Evolutionary conservation across 2,797 vertebrate genomes (phyloP), one percentile per base, ranked within the genome.

Genomic region (Menidia menidia): DNA sequence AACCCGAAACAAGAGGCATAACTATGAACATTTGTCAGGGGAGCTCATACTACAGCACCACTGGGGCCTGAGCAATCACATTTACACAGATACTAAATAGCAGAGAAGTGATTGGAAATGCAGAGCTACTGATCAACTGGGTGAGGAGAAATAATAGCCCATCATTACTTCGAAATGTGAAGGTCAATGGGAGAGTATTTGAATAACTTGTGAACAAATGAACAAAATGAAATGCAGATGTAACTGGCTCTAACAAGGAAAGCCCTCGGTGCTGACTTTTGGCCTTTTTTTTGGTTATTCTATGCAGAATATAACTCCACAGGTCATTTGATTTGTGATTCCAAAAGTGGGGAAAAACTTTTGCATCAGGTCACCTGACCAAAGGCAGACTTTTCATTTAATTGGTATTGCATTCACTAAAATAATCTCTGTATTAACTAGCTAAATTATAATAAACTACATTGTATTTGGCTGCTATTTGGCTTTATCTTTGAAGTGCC

Each of bases 181-280:
- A 45, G 43, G 58, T 47, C 16, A 60, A 10, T 33, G 25, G 18
- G 25, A 6, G 43, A 30, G 35, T 7, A 4, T 39, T 39, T 39
- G 25, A 39, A 39, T 39, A 39, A 45, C 10, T 45, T 47, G 45
- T 47, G 25, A 32, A 31, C 43, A 60, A 32, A 33, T 18, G 15
- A 25, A 25, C 25, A 25, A 47, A 60, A 15, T 44, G 5, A 60
- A 31, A n/a, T 31, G 45, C 12, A 19, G 30, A 47, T 60, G 31
- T 33, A 47, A 60, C 30, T 10, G 4, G 4, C 4, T 60, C 44
- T 60, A 60, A 60, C 19, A 44, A 60, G 59, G 16, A 60, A 43
- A 30, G 18, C 59, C 59, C 19, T 60, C 8, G n/a, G 30, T 60
- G 58, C 11, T 12, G 59, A 32, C 2, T 15, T 32, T 60, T n/a